A percentile compares a stretch with the other conserved stretches of the same genome.
Evolutionary conservation across 1,140 invertebrate species (phyloP).

Genomic region (Uloborus diversus): DNA sequence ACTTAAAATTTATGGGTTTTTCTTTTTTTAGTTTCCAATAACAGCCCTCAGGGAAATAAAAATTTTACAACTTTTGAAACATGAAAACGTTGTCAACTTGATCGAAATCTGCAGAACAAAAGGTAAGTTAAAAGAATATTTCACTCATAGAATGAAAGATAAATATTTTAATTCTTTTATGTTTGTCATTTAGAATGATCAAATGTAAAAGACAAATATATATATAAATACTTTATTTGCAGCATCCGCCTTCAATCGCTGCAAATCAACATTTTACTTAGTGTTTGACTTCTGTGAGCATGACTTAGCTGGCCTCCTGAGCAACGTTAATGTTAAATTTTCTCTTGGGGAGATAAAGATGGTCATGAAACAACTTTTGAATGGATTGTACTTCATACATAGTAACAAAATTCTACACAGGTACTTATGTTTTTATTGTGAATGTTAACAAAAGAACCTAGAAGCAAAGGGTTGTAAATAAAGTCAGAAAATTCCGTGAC

Average conservation of each 20-base stretch:
- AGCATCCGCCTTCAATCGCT: conserved; percentile 86
- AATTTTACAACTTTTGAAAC: conserved; percentile 94
- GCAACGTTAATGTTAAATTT: conserved; percentile 97
- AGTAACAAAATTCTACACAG: conserved; percentile 81
- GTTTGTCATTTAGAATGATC: too few species aligned
- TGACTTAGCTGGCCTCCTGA: conserved; percentile 95
- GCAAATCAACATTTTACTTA: conserved; percentile 93
- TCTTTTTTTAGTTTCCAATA: conserved; percentile 88
- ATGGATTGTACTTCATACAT: conserved; percentile 97
- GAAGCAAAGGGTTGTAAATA: too few species aligned
- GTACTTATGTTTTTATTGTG: too few species aligned
- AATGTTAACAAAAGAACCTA: too few species aligned
- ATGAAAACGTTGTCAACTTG: conserved; percentile 97
- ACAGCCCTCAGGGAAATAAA: conserved; percentile 97
- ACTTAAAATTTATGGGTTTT: background rate
- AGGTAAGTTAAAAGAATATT: too few species aligned
- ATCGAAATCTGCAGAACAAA: conserved; percentile 93
- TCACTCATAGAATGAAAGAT: too few species aligned
- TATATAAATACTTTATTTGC: conserved; percentile 64
- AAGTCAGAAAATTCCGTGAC: too few species aligned
- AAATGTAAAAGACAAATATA: too few species aligned
- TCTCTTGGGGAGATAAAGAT: conserved; percentile 97
- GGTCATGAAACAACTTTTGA: conserved; percentile 95
- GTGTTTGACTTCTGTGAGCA: conserved; percentile 99
- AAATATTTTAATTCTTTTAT: too few species aligned